Percentiles rank a stretch among this genome's conserved stretches.
Conservation (phyloP, 2,888 invertebrate genomes). For the Orchesellides sinensis region DNA sequence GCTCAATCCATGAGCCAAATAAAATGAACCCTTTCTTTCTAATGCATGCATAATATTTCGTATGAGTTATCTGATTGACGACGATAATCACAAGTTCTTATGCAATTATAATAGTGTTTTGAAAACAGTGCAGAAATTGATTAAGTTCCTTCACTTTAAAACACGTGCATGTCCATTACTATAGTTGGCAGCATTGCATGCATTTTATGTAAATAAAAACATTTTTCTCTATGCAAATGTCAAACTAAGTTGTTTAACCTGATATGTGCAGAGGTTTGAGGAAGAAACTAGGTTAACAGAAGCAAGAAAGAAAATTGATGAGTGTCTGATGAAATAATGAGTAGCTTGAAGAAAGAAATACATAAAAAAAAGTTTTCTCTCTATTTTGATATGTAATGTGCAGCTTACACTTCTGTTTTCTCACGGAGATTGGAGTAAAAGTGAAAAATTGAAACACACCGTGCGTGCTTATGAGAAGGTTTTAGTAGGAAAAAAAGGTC, state of each 20-base stretch:
- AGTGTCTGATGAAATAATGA: constrained; percentile 73
- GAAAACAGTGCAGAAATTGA: neutral
- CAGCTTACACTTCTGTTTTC: constrained; percentile 19
- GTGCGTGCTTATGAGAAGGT: constrained; percentile 22
- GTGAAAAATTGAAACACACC: constrained; percentile 51
- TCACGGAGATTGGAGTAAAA: constrained; percentile 61
- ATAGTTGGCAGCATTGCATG: neutral
- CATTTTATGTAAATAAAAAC: constrained; percentile 11
- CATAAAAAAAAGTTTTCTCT: constrained; percentile 32
- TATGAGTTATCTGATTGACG: constrained; percentile 46
- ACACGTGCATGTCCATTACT: neutral
- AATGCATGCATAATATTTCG: too few species aligned
- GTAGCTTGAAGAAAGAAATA: constrained; percentile 66
- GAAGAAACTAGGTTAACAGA: constrained; percentile 70
- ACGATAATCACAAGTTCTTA: constrained; percentile 51
- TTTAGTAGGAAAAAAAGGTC: too few species aligned
- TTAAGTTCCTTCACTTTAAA: neutral
- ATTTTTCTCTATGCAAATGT: constrained; percentile 41
- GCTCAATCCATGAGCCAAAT: constrained; percentile 58
- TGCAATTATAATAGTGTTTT: constrained; percentile 19
- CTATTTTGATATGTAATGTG: neutral
- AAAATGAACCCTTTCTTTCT: constrained; percentile 23
- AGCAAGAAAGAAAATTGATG: constrained; percentile 71
- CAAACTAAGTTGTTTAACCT: constrained; percentile 51
- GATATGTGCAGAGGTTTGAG: constrained; percentile 54